Evolutionary conservation across 2,888 invertebrate genomes (phyloP).

Genomic region (Leptarthrus brevirostris): DNA sequence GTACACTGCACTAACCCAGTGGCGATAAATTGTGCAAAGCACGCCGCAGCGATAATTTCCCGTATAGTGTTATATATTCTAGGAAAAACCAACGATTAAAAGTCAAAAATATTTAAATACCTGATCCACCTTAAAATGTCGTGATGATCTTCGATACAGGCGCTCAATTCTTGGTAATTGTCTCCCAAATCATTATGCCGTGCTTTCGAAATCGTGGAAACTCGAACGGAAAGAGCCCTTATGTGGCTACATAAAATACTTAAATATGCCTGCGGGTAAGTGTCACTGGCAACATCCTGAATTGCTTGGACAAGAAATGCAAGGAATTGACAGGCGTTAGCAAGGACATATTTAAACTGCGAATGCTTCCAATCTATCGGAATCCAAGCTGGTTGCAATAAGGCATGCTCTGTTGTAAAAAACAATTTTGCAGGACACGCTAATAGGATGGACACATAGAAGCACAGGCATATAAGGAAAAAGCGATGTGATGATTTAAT

Average conservation of each 20-base stretch:
- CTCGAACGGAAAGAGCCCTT: conserved; percentile 59
- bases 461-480: conserved; percentile 60
- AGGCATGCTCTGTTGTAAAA: conserved; percentile 55
- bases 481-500: conserved; percentile 56
- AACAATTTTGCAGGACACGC: too few relatives aligned
- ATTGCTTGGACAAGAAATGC: conserved; percentile 60
- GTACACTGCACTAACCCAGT: conserved; percentile 66
- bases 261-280: conserved; percentile 63
- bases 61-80: conserved; percentile 69
- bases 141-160: conserved; percentile 61
- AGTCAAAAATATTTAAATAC: not conserved
- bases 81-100: conserved; percentile 54
- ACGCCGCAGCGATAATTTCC: conserved; percentile 68
- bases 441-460: conserved; percentile 58
- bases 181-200: conserved; percentile 17
- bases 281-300: conserved; percentile 62
- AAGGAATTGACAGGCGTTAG: conserved; percentile 59
- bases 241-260: conserved; percentile 61
- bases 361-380: conserved; percentile 60
- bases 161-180: conserved; percentile 56
- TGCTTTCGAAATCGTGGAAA: conserved; percentile 58
- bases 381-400: conserved; percentile 64
- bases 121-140: conserved; percentile 58
- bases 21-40: conserved; percentile 70
- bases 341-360: conserved; percentile 54